phyloP scores from a whole-genome alignment of 1,140 invertebrate species.

The Macrostomum lignano region DNA sequence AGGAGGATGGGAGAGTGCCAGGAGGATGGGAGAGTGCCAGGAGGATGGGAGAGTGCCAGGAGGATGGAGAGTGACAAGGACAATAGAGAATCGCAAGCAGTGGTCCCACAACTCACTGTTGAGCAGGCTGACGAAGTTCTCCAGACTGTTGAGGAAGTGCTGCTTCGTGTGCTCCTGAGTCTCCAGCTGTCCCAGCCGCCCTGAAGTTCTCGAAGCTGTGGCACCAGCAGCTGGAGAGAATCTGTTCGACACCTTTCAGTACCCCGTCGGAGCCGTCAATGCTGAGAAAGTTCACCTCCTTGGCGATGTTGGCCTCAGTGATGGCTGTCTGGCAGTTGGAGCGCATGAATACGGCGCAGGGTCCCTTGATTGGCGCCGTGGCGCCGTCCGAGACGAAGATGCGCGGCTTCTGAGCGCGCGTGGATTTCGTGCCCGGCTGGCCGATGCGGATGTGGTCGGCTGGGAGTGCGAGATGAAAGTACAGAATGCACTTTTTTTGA shows the following conservation, averaged over 20 bases:
- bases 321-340: conserved; percentile 44
- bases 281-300: conserved; percentile 47
- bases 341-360: conserved; percentile 60
- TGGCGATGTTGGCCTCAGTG: conserved; percentile 64
- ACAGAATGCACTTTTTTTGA: too few species aligned
- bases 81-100: too few species aligned
- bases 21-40: too few species aligned
- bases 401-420: conserved; percentile 39
- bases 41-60: too few species aligned
- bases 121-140: conserved; percentile 26
- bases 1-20: too few species aligned
- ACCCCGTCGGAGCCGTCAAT: conserved; percentile 44
- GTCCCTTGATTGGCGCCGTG: conserved; percentile 46
- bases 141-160: conserved; percentile 22
- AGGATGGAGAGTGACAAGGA: too few species aligned
- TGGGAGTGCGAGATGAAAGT: conserved; percentile 2
- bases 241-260: conserved; percentile 49
- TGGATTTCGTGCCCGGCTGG: conserved; percentile 12
- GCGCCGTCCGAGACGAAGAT: conserved; percentile 59
- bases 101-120: too few species aligned
- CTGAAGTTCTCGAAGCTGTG: conserved; percentile 17
- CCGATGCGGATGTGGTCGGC: conserved; percentile 35
- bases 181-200: conserved; percentile 22
- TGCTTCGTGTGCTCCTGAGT: conserved; percentile 26
- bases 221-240: conserved; percentile 56